Base-by-base conservation (phyloP, 2,797 vertebrate genomes). In the Xiphophorus birchmanni region DNA sequence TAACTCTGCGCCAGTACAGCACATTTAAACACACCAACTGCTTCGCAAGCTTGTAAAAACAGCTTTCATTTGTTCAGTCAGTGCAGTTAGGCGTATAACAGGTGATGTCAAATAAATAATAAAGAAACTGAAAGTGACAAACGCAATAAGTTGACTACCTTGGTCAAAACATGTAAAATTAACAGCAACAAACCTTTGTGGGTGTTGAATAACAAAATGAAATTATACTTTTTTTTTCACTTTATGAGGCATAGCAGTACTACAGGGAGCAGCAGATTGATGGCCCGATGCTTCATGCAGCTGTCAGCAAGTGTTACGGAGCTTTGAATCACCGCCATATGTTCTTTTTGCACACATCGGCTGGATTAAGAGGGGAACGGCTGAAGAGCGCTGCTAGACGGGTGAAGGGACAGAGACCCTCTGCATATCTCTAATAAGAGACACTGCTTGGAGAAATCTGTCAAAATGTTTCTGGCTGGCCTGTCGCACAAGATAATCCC, bases 301-400 rank as follows among this genome's bases (percentile, higher is more conserved):
- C 77, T 37, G 40, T 86, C 81, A 82, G 50, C 60, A 12, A 82
- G 81, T 56, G 73, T 73, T 77, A 72, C 88, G 75, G 35, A 58
- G 80, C 86, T 86, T 56, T 75, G 84, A 87, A 80, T 80, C 86
- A 47, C 71, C n/a, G 81, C 90, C 91, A 92, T 91, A 90, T 93
- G 91, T 82, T 90, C 74, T 42, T 75, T 84, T 86, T 89, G 86
- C 63, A 9, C 79, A 81, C 35, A 56, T 32, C 75, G 75, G 80
- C 80, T 78, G 37, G 72, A 77, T 82, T 75, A 82, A 32, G 78
- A 74, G 77, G 37, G 32, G 56, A 29, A 40, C 11, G 48, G 65
- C 29, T 26, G 13, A 48, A 47, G 26, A 13, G 52, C 4, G 18
- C 65, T 40, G 71, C 75, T 18, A 63, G 35, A 58, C 23, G 29